Base-by-base conservation (phyloP, 2,888 invertebrate species). In the Erynnis tages region DNA sequence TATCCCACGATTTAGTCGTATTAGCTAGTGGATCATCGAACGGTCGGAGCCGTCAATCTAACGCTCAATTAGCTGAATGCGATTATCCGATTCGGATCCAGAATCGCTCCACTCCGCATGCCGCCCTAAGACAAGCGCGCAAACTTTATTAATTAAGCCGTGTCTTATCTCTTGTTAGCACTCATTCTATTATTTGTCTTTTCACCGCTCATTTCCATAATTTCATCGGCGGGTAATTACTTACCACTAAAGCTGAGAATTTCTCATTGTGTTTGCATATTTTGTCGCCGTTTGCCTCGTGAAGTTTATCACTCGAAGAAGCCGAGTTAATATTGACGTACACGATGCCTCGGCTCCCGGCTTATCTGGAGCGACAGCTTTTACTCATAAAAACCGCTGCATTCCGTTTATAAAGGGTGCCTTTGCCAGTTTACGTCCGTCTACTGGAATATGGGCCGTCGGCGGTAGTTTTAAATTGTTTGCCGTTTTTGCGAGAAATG, bases 101-200 rank as follows among this genome's bases (percentile, higher is more conserved):
- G 79, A 78, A 78, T 76, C 79, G 80, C 76, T 74, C 69, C 66
- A 75, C 78, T 78, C 70, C 73, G 73, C 72, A 71, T 67, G 53
- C 59, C 77, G 73, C 79, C 76, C 76, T 70, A 74, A 83, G 82
- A 82, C 85, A 79, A 82, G 73, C 77, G 75, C 79, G 79, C 85
- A 79, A 89, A 89, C 88, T 89, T 89, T 89, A 89, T 89, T 89
- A 88, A 89, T 89, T 89, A 89, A 88, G 87, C 84, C 85, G 80
- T 85, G 89, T 89, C 88, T 89, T 89, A 89, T 89, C 89, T 87
- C 88, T 87, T 88, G 88, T 88, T 87, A 88, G 87, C 89, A 89
- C 89, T 89, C 89, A 82, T 89, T 89, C 86, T 87, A 83, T 88
- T 89, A 89, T 89, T 89, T 89, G 88, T 89, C 86, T 89, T 88